A percentile compares a stretch with the other conserved stretches of the same genome.
Evolutionary conservation across 1,140 invertebrate species (phyloP).

Genomic region (Danaus plexippus): DNA sequence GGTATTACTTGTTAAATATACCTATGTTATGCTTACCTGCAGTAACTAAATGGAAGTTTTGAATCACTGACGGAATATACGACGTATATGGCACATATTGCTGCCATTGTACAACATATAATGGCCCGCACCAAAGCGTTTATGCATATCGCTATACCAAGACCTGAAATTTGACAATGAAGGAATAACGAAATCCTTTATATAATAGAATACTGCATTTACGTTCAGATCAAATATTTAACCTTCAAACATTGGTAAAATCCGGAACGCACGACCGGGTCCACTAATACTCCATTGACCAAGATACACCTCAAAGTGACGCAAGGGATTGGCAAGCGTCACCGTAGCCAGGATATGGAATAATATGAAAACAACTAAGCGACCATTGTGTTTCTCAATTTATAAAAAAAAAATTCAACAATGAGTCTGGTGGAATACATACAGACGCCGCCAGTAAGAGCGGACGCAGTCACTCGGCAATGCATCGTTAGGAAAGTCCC

Average conservation of each 20-base stretch:
- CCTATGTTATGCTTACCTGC: slow-evolving; percentile 32
- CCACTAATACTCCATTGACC: slow-evolving; percentile 65
- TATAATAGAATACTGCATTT: neutral
- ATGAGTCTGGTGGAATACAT: slow-evolving; percentile 16
- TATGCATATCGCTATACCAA: slow-evolving; percentile 58
- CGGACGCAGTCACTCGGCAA: slow-evolving; percentile 38
- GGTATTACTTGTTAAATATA: neutral
- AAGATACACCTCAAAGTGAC: slow-evolving; percentile 63
- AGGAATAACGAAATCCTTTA: neutral
- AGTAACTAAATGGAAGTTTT: slow-evolving; percentile 40
- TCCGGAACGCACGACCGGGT: slow-evolving; percentile 55
- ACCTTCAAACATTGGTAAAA: slow-evolving; percentile 59
- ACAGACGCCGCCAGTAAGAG: slow-evolving; percentile 53
- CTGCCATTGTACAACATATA: slow-evolving; percentile 40
- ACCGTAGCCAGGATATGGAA: slow-evolving; percentile 35
- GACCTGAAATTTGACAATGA: slow-evolving; percentile 29
- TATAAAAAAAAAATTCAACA: neutral
- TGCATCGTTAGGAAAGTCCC: slow-evolving; percentile 50
- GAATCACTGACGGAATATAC: slow-evolving; percentile 35
- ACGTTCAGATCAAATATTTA: slow-evolving; percentile 11
- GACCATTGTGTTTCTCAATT: neutral
- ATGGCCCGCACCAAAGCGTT: slow-evolving; percentile 51
- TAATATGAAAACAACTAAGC: slow-evolving; percentile 49
- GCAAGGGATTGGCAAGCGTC: slow-evolving; percentile 48
- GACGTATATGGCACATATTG: slow-evolving; percentile 43